These are phyloP conservation scores for Albula glossodonta DNA, from an alignment of 2,113 vertebrate species.

Conservation along the genomic window DNA sequence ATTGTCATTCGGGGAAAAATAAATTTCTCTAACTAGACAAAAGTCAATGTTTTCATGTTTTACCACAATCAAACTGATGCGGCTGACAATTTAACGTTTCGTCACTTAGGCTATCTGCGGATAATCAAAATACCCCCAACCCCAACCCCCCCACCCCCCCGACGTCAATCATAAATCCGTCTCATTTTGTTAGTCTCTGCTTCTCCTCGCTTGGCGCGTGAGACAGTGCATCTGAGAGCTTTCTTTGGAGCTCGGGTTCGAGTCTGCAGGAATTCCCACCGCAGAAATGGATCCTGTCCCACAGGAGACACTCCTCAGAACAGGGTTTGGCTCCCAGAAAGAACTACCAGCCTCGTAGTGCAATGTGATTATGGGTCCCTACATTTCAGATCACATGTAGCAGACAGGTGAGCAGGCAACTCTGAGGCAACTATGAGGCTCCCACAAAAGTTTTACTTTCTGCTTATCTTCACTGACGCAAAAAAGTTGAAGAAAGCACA, in stretches of 20 bases:
- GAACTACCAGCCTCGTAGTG: background rate
- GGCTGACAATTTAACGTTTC: constrained; percentile 84
- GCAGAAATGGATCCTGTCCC: background rate
- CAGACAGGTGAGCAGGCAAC: background rate
- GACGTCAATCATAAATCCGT: constrained; percentile 76
- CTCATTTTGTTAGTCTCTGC: constrained; percentile 37
- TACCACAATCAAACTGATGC: constrained; percentile 81
- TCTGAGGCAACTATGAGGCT: too few species aligned
- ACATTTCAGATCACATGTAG: background rate
- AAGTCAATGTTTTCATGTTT: constrained; percentile 89
- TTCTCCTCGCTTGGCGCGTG: background rate
- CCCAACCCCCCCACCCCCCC: too few species aligned
- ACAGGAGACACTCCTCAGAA: background rate
- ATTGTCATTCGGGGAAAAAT: constrained; percentile 86
- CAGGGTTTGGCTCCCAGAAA: background rate
- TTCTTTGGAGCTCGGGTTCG: background rate
- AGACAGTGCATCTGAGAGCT: constrained; percentile 2
- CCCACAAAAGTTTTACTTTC: too few species aligned
- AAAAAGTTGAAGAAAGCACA: too few species aligned
- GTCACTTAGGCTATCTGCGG: constrained; percentile 78
- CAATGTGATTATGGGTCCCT: background rate
- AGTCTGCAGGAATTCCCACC: background rate
- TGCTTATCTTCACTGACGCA: too few species aligned
- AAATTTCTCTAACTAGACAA: constrained; percentile 86
- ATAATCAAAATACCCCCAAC: constrained; percentile 74